Percentiles rank a stretch among this genome's conserved stretches.
phyloP scores from a whole-genome alignment of 2,113 vertebrate genomes.

The Candoia aspera region DNA sequence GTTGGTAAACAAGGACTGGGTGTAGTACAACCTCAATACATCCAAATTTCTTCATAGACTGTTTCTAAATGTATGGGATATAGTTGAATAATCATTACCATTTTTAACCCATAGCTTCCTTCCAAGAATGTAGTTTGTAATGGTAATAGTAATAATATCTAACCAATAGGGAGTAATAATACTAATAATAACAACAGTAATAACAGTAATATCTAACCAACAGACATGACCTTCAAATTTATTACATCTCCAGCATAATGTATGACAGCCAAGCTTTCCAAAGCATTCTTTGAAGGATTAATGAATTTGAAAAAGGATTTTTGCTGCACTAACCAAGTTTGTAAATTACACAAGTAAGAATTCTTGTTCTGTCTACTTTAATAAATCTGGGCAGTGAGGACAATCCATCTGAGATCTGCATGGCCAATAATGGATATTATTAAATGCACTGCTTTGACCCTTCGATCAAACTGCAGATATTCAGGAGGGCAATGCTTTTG shows the following conservation, averaged over 20 bases:
- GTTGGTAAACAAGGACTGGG: neutral
- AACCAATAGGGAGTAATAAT: neutral
- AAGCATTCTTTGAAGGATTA: neutral
- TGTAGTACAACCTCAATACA: neutral
- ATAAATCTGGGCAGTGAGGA: constrained; percentile 81
- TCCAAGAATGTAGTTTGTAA: neutral
- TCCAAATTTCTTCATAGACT: neutral
- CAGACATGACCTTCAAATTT: neutral
- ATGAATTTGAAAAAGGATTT: neutral
- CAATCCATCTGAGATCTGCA: constrained; percentile 79
- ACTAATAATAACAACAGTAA: neutral
- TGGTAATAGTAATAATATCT: neutral
- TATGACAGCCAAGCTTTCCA: neutral
- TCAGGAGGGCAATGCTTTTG: constrained; percentile 79
- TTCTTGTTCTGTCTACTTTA: constrained; percentile 3
- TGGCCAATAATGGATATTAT: constrained; percentile 84
- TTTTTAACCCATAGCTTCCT: neutral
- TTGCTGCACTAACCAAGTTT: neutral
- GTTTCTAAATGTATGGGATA: neutral
- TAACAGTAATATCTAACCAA: neutral
- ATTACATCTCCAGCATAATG: neutral
- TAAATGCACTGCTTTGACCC: constrained; percentile 95
- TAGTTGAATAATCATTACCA: neutral
- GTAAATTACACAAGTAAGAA: neutral
- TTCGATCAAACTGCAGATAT: constrained; percentile 82